These are phyloP conservation scores for Urocolius indicus DNA, from an alignment of 2,113 vertebrate genomes.

Conservation along the genomic window DNA sequence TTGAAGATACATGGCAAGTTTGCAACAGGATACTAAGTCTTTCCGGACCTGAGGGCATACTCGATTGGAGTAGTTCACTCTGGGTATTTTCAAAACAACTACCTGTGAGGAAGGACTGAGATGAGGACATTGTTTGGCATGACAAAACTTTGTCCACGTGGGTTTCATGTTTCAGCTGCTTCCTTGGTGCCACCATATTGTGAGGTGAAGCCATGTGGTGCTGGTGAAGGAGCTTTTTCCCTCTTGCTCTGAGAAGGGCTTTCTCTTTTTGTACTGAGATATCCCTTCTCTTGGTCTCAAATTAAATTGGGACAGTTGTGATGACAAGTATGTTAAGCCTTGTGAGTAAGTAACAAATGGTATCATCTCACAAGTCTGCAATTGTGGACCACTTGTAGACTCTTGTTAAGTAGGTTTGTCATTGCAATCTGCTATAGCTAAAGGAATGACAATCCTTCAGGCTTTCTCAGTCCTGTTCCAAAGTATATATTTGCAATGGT, in stretches of 20 bases:
- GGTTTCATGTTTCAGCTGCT: not conserved
- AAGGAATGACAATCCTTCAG: not conserved
- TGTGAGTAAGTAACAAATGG: not conserved
- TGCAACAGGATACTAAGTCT: not conserved
- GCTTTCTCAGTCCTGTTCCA: not conserved
- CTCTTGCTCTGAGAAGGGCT: not conserved
- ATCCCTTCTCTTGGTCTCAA: not conserved
- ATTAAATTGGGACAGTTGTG: too few species aligned
- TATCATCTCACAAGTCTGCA: not conserved
- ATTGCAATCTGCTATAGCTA: not conserved
- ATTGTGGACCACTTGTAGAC: accelerated
- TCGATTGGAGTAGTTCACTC: not conserved
- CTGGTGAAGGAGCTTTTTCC: not conserved
- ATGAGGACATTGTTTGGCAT: not conserved
- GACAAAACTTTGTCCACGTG: accelerated
- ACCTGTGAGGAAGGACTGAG: not conserved
- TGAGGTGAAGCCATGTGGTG: accelerated
- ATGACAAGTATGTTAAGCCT: not conserved
- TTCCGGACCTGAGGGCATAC: not conserved
- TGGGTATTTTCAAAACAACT: not conserved
- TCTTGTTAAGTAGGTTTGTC: not conserved
- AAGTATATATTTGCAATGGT: not conserved
- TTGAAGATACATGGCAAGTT: not conserved
- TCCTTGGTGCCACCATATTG: not conserved
- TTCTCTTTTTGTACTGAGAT: not conserved